Conservation (phyloP, 2,797 vertebrate genomes). For the Micropoecilia bifurca region DNA sequence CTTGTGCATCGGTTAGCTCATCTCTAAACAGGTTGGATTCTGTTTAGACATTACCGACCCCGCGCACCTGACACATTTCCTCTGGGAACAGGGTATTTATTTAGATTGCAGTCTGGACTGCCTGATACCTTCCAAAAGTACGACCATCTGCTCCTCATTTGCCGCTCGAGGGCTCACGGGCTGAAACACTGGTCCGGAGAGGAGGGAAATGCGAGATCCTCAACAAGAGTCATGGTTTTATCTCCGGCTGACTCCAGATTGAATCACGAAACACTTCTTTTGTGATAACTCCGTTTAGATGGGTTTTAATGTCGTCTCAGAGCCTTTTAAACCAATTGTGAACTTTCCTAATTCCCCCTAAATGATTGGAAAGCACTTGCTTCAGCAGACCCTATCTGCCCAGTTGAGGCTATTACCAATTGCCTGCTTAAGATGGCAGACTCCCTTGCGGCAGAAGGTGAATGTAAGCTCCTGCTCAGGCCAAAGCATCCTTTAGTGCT, state of each 20-base stretch:
- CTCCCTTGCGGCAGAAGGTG: constrained; percentile 75
- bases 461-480: constrained; percentile 74
- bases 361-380: constrained; percentile 66
- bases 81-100: constrained; percentile 72
- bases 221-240: constrained; percentile 59
- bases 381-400: constrained; percentile 51
- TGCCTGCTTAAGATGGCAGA: constrained; percentile 71
- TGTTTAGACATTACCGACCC: constrained; percentile 66
- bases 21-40: constrained; percentile 29
- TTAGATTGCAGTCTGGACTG: constrained; percentile 76
- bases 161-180: constrained; percentile 60
- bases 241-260: constrained; percentile 56
- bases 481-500: constrained; percentile 80
- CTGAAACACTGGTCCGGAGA: constrained; percentile 68
- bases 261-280: constrained; percentile 58
- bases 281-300: constrained; percentile 61
- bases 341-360: constrained; percentile 69
- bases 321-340: constrained; percentile 64
- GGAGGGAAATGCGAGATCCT: constrained; percentile 61
- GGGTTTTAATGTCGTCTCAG: constrained; percentile 49
- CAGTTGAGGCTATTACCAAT: constrained; percentile 60
- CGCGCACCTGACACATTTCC: constrained; percentile 74
- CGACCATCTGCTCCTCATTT: constrained; percentile 83
- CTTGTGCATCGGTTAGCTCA: constrained; percentile 12
- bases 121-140: constrained; percentile 70